These are phyloP conservation scores for Sebastolobus alascanus DNA, from an alignment of 2,797 vertebrate species.

Conservation along the genomic window DNA sequence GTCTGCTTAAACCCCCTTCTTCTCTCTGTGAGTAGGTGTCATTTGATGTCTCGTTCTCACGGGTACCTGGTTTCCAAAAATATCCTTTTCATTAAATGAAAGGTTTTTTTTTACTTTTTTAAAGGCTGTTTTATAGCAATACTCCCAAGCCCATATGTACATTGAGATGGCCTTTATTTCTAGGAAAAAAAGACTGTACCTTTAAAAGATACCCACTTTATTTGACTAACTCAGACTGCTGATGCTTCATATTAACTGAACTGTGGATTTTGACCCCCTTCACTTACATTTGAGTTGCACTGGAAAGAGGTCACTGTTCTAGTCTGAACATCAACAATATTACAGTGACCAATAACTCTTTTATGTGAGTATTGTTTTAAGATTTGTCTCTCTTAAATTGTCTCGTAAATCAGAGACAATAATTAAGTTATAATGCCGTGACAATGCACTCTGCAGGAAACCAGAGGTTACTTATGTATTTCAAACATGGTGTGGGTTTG, in stretches of 20 bases:
- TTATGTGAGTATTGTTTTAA: neutral
- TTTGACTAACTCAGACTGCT: neutral
- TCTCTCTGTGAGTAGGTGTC: neutral
- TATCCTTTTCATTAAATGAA: neutral
- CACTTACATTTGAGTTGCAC: neutral
- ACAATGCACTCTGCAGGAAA: conserved; percentile 17
- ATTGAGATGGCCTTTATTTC: neutral
- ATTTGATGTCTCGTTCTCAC: neutral
- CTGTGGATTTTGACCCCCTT: neutral
- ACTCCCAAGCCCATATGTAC: neutral
- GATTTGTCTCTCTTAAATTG: neutral
- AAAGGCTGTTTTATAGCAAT: neutral
- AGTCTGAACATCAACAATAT: neutral
- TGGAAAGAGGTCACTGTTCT: neutral
- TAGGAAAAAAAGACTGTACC: neutral
- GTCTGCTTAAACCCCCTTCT: neutral
- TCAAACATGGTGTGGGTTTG: conserved; percentile 39
- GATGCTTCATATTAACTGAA: neutral
- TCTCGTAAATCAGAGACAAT: neutral
- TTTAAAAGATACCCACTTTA: neutral
- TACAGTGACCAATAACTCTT: neutral
- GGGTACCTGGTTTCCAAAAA: neutral
- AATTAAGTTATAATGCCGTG: neutral
- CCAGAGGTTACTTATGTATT: neutral
- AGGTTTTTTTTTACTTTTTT: neutral